phyloP scores from a whole-genome alignment of 2,888 invertebrate species.

The Tridacna crocea region DNA sequence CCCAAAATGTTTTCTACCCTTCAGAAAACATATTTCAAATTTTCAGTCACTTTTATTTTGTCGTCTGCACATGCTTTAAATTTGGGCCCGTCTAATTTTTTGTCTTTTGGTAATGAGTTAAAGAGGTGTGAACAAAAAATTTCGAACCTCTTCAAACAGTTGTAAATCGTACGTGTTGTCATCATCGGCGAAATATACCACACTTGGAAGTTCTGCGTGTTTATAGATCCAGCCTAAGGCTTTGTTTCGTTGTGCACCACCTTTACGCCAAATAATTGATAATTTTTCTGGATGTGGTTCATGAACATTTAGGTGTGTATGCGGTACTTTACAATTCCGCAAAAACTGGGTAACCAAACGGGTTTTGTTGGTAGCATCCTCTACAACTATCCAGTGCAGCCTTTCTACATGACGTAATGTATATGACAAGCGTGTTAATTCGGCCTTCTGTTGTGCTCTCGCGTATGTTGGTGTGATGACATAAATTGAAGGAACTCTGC shows the following conservation, averaged over 20 bases:
- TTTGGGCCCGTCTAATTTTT: too few species aligned
- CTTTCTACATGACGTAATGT: constrained; percentile 11
- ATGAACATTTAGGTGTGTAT: constrained; percentile 13
- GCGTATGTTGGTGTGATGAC: constrained; percentile 1
- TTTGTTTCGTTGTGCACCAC: not conserved
- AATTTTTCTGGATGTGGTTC: not conserved
- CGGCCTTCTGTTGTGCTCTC: constrained; percentile 8
- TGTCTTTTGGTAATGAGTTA: not conserved
- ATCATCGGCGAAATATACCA: constrained; percentile 13
- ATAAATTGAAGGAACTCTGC: not conserved
- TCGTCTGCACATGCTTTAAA: too few species aligned
- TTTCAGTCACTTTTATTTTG: too few species aligned
- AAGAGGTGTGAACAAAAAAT: not conserved
- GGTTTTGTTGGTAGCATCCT: not conserved
- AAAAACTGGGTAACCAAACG: not conserved
- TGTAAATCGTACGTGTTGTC: not conserved
- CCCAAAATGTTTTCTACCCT: too few species aligned
- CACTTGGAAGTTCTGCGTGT: not conserved
- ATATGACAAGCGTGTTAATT: constrained; percentile 5
- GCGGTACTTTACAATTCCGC: not conserved
- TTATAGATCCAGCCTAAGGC: not conserved
- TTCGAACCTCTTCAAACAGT: constrained; percentile 1
- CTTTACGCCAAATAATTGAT: not conserved
- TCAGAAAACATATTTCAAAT: too few species aligned
- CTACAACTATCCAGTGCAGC: constrained; percentile 5